Evolutionary conservation across 2,888 invertebrate species (phyloP).

Genomic region (Trichopoda pennipes): DNA sequence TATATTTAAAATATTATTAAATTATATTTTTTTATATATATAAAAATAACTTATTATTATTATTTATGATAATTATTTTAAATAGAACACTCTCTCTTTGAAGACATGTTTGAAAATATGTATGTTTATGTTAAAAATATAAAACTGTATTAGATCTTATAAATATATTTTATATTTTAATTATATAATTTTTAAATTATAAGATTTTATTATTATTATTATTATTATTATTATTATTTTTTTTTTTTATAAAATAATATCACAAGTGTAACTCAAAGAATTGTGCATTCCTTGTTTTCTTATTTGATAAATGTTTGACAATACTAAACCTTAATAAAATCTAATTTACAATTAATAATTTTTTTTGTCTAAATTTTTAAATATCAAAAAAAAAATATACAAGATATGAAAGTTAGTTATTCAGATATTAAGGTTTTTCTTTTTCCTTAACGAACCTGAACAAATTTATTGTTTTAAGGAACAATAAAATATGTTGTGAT

Average conservation of each 20-base stretch:
- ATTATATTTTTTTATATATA: neutral
- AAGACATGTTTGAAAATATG: neutral
- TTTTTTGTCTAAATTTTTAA: neutral
- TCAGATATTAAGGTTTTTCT: slow-evolving; percentile 8
- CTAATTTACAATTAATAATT: slow-evolving; percentile 7
- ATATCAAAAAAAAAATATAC: slow-evolving; percentile 20
- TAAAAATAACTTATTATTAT: neutral
- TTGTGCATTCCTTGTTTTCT: slow-evolving; percentile 12
- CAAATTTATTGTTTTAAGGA: slow-evolving; percentile 74
- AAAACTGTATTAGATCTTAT: neutral
- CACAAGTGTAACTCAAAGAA: slow-evolving; percentile 56
- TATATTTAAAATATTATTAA: neutral
- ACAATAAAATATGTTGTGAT: slow-evolving; percentile 78
- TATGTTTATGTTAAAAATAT: no score
- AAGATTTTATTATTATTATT: neutral
- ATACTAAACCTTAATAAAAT: slow-evolving; percentile 24
- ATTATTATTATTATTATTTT: slow-evolving; percentile 9
- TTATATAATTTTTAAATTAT: no score
- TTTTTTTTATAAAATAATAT: slow-evolving; percentile 58
- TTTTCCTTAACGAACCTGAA: neutral
- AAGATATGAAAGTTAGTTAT: slow-evolving; percentile 46
- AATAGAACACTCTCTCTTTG: neutral
- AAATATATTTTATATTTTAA: no score
- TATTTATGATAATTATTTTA: neutral
- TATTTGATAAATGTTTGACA: slow-evolving; percentile 43